These are phyloP conservation scores for Vombatus ursinus DNA, from an alignment of 2,113 vertebrate genomes.

Conservation along the genomic window DNA sequence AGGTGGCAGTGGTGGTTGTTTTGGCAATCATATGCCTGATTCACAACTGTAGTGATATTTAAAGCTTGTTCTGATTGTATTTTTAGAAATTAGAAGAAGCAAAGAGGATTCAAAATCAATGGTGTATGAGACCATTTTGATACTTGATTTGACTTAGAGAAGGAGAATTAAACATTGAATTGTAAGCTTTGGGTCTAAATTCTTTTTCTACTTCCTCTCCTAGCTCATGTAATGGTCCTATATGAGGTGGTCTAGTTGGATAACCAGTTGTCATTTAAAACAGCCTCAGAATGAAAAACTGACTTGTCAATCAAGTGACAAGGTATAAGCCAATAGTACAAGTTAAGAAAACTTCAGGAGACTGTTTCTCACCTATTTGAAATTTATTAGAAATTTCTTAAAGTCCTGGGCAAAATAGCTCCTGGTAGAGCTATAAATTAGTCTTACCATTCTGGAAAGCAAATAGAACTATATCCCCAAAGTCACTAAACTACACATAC, in stretches of 20 bases:
- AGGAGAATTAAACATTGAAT: neutral
- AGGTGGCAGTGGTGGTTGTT: no score
- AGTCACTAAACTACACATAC: no score
- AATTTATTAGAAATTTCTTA: no score
- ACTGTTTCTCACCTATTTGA: neutral
- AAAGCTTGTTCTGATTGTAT: neutral
- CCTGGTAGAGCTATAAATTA: no score
- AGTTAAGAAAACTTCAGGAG: conserved; percentile 36
- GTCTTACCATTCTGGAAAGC: no score
- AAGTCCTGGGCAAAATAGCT: no score
- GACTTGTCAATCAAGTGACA: neutral
- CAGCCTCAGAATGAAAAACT: neutral
- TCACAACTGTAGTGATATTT: no score
- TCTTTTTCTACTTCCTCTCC: neutral
- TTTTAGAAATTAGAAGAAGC: neutral
- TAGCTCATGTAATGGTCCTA: no score
- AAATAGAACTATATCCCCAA: no score
- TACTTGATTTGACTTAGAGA: neutral
- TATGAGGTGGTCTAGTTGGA: no score
- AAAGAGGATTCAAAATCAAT: neutral
- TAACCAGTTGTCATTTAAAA: neutral
- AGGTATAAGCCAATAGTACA: neutral
- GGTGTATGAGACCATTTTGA: conserved; percentile 33
- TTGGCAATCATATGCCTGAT: no score
- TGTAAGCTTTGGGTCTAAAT: neutral